Conservation (phyloP, 1,140 invertebrate genomes). For the Drosophila azteca region DNA sequence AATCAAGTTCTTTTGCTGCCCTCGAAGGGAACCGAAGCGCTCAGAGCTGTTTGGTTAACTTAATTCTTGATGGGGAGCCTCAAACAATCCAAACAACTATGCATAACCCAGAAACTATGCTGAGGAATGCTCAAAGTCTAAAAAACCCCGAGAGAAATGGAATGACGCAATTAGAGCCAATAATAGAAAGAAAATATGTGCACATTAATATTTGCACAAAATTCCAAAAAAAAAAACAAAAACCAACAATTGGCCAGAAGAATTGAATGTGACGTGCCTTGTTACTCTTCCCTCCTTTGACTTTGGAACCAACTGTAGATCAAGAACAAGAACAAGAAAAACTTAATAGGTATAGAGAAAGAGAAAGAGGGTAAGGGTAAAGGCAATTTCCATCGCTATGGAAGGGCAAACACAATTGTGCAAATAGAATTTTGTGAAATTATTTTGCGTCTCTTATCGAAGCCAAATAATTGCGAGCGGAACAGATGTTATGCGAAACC, state of each 20-base stretch:
- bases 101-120: constrained; percentile 21
- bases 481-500: constrained; percentile 43
- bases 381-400: constrained; percentile 11
- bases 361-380: background rate
- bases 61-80: constrained; percentile 33
- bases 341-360: background rate
- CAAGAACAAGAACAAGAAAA: constrained; percentile 3
- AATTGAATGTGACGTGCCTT: constrained; percentile 35
- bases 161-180: constrained; percentile 49
- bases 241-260: constrained; percentile 23
- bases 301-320: constrained; percentile 34
- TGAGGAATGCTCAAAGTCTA: constrained; percentile 26
- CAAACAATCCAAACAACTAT: constrained; percentile 2
- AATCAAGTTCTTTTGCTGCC: constrained; percentile 42
- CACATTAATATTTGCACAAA: constrained; percentile 39
- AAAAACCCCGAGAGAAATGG: constrained; percentile 15
- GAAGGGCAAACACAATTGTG: constrained; percentile 51
- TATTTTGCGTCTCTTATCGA: constrained; percentile 16
- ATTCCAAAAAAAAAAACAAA: constrained; percentile 43
- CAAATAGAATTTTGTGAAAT: constrained; percentile 47
- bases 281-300: constrained; percentile 24
- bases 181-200: constrained; percentile 29
- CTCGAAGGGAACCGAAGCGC: constrained; percentile 19
- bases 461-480: constrained; percentile 20
- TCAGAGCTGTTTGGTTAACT: constrained; percentile 53